Evolutionary conservation across 2,888 invertebrate species (phyloP).

Genomic region (Drosophila nr. perissopoda): DNA sequence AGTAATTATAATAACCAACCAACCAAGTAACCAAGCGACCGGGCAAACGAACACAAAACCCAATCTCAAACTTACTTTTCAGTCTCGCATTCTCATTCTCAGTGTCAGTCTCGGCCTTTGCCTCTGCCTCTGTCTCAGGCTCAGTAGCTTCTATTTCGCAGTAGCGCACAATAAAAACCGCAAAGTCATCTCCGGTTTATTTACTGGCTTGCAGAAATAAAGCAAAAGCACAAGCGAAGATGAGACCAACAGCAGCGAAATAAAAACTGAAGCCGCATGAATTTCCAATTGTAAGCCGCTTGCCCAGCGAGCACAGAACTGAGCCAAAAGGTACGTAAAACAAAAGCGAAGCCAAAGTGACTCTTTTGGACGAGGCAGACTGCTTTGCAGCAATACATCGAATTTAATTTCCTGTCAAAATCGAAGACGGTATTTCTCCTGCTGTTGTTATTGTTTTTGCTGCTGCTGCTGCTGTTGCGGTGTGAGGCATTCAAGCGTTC

Average conservation of each 20-base stretch:
- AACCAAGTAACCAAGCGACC: constrained; percentile 24
- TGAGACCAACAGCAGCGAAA: constrained; percentile 42
- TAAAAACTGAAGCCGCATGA: constrained; percentile 70
- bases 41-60: constrained; percentile 22
- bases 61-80: constrained; percentile 31
- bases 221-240: constrained; percentile 46
- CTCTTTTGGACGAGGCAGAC: constrained; percentile 15
- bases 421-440: constrained; percentile 55
- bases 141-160: constrained; percentile 68
- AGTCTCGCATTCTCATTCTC: constrained; percentile 30
- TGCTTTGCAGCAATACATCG: constrained; percentile 70
- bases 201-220: constrained; percentile 68
- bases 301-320: constrained; percentile 18
- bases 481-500: constrained; percentile 70
- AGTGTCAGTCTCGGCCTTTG: constrained; percentile 16
- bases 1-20: constrained; percentile 74
- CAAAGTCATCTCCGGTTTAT: constrained; percentile 83
- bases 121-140: constrained; percentile 23
- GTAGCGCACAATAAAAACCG: constrained; percentile 72
- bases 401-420: constrained; percentile 83
- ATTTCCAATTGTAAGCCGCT: constrained; percentile 67
- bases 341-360: constrained; percentile 55
- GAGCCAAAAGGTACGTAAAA: constrained; percentile 58
- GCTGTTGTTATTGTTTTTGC: constrained; percentile 10
- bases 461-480: constrained; percentile 43